These are phyloP conservation scores for Spisula solida DNA, from an alignment of 2,888 invertebrate genomes.

Conservation along the genomic window DNA sequence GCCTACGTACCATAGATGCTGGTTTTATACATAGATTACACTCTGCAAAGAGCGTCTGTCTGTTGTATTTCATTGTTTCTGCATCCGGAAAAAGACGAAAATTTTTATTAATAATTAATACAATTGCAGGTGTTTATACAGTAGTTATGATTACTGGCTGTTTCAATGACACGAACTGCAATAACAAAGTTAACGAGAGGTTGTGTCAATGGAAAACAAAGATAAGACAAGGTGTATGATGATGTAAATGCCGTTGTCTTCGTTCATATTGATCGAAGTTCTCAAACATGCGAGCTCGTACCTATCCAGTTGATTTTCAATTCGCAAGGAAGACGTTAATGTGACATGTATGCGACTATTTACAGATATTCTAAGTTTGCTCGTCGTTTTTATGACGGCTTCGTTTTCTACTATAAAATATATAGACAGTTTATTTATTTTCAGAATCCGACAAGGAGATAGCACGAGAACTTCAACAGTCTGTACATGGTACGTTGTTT, in stretches of 20 bases:
- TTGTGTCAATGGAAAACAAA: too few relatives aligned
- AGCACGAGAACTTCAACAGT: slow-evolving; percentile 42
- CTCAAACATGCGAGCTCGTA: not conserved
- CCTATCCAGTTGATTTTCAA: not conserved
- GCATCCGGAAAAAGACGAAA: too few relatives aligned
- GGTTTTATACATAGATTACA: too few relatives aligned
- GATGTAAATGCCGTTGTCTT: not conserved
- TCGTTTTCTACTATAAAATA: not conserved
- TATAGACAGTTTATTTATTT: slow-evolving; percentile 17
- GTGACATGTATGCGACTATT: not conserved
- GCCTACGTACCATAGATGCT: too few relatives aligned
- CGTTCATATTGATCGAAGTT: not conserved
- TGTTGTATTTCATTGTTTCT: too few relatives aligned
- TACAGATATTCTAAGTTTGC: not conserved
- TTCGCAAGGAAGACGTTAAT: not conserved
- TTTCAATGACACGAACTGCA: too few relatives aligned
- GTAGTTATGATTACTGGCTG: too few relatives aligned
- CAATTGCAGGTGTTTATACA: too few relatives aligned
- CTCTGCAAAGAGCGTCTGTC: too few relatives aligned
- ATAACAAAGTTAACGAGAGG: too few relatives aligned
- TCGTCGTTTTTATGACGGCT: not conserved
- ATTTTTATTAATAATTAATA: too few relatives aligned
- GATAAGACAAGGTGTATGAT: too few relatives aligned
- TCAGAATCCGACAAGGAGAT: slow-evolving; percentile 55
- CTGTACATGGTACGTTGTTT: slow-evolving; percentile 52